A percentile compares a stretch with the other conserved stretches of the same genome.
phyloP scores from a whole-genome alignment of 2,113 vertebrate genomes.

The Amphiprion percula region DNA sequence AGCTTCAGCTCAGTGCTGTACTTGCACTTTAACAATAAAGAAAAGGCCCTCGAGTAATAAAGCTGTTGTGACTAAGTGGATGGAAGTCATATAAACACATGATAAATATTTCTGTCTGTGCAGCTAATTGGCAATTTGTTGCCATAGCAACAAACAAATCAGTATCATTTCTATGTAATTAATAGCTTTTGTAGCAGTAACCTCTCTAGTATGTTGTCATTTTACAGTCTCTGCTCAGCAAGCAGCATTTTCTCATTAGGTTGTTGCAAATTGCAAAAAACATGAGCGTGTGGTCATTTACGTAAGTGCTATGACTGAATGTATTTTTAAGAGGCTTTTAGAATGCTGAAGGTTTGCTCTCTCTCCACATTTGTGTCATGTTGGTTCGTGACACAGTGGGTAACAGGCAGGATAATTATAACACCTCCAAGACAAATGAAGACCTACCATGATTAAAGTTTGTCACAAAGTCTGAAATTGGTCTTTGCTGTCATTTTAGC shows the following conservation, averaged over 20 bases:
- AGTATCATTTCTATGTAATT: conserved; percentile 67
- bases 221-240: conserved; percentile 72
- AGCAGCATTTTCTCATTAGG: conserved; percentile 79
- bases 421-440: conserved; percentile 54
- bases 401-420: conserved; percentile 66
- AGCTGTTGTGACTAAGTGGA: conserved; percentile 28
- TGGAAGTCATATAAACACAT: conserved; percentile 61
- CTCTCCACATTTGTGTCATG: conserved; percentile 36
- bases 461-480: conserved; percentile 27
- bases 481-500: background rate
- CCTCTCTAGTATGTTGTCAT: conserved; percentile 57
- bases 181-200: conserved; percentile 70
- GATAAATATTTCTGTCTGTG: conserved; percentile 63
- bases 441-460: conserved; percentile 43
- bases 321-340: conserved; percentile 67
- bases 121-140: conserved; percentile 81
- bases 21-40: background rate
- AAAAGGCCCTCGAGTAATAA: conserved; percentile 33
- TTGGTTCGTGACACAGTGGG: conserved; percentile 62
- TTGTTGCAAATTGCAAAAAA: conserved; percentile 77
- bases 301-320: conserved; percentile 73
- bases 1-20: too few species aligned
- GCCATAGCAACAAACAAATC: conserved; percentile 61
- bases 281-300: conserved; percentile 74
- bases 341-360: conserved; percentile 46